Conservation (phyloP, 1,140 invertebrate genomes). For the Drosophila lini region DNA sequence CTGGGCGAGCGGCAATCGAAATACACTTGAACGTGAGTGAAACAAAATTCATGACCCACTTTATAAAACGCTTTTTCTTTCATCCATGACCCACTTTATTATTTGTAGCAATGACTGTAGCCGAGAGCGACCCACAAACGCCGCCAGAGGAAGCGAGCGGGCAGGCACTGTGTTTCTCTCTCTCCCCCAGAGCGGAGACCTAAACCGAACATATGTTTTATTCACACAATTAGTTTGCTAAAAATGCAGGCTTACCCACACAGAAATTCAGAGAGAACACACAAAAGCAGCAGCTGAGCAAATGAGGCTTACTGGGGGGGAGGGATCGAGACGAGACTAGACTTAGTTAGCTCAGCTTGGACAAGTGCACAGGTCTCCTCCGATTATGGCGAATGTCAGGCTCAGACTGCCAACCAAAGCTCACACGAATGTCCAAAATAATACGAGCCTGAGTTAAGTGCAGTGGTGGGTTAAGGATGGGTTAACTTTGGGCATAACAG, state of each 20-base stretch:
- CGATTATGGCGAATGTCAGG: slow-evolving; percentile 4
- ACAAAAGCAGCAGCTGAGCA: slow-evolving; percentile 63
- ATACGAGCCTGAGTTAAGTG: neutral
- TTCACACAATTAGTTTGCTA: slow-evolving; percentile 77
- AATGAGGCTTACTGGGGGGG: slow-evolving; percentile 34
- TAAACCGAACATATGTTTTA: slow-evolving; percentile 70
- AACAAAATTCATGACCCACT: slow-evolving; percentile 84
- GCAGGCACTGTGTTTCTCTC: neutral
- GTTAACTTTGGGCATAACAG: neutral
- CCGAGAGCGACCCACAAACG: slow-evolving; percentile 36
- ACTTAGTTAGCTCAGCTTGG: slow-evolving; percentile 35
- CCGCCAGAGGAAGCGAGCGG: slow-evolving; percentile 11
- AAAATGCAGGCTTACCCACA: slow-evolving; percentile 66
- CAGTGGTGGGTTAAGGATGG: slow-evolving; percentile 6
- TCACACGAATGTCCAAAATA: slow-evolving; percentile 6
- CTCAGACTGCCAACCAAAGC: neutral
- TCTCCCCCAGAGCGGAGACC: slow-evolving; percentile 13
- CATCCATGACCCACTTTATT: slow-evolving; percentile 84
- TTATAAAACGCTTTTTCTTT: slow-evolving; percentile 84
- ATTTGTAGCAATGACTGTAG: slow-evolving; percentile 76
- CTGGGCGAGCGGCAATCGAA: slow-evolving; percentile 73
- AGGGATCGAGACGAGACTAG: slow-evolving; percentile 24
- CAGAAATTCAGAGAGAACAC: slow-evolving; percentile 15
- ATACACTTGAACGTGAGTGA: slow-evolving; percentile 84
- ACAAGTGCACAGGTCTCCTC: slow-evolving; percentile 20